Conservation (phyloP, 1,140 invertebrate species). For the Cotesia typhae region DNA sequence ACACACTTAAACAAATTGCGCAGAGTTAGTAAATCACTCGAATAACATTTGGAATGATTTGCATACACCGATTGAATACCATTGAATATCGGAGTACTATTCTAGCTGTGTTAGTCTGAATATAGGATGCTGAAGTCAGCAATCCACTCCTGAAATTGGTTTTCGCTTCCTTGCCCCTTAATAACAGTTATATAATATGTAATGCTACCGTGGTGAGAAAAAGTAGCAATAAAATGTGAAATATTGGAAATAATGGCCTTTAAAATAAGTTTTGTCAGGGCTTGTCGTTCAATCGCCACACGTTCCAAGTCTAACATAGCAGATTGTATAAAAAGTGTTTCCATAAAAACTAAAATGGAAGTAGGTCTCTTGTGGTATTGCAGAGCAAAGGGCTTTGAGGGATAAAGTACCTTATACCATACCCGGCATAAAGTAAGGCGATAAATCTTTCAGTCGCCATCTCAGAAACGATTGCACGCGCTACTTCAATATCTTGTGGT, state of each 20-base stretch:
- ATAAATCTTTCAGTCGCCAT: conserved; percentile 38
- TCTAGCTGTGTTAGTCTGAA: conserved; percentile 19
- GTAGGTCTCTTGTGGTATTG: conserved; percentile 5
- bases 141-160: conserved; percentile 36
- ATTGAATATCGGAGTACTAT: conserved; percentile 26
- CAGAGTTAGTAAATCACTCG: conserved; percentile 59
- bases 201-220: not conserved
- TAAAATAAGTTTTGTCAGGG: conserved; percentile 19
- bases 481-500: conserved; percentile 42
- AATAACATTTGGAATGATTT: conserved; percentile 56
- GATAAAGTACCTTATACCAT: not conserved
- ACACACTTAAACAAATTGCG: conserved; percentile 67
- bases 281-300: not conserved
- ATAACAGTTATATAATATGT: conserved; percentile 1
- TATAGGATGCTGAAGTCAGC: conserved; percentile 33
- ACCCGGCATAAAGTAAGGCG: conserved; percentile 20
- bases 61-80: conserved; percentile 50
- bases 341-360: conserved; percentile 34
- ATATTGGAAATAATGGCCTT: conserved; percentile 20
- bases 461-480: conserved; percentile 23
- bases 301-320: conserved; percentile 8
- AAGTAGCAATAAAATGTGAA: conserved; percentile 12
- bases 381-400: not conserved
- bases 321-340: conserved; percentile 23
- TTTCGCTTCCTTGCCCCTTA: conserved; percentile 20